Percentiles rank a stretch among this genome's conserved stretches.
Evolutionary conservation across 2,797 vertebrate genomes (phyloP).

Genomic region (Lacerta agilis): DNA sequence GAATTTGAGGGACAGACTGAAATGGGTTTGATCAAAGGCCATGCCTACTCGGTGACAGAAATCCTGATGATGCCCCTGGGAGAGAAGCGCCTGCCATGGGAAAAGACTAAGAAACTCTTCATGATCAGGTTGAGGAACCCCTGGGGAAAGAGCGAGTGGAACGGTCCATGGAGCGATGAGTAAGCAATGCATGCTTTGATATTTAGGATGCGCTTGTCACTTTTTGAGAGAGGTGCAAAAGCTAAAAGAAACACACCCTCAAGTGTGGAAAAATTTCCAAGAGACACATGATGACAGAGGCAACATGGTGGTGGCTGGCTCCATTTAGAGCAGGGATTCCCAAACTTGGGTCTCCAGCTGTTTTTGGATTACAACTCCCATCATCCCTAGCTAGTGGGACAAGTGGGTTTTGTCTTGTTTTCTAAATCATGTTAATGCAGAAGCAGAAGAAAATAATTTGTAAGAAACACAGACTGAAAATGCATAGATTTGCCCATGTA

Average conservation of each 20-base stretch:
- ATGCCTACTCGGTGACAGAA: constrained; percentile 92
- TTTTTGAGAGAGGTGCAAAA: neutral
- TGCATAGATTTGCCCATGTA: too few species aligned
- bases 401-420: too few species aligned
- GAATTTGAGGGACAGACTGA: constrained; percentile 80
- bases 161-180: constrained; percentile 92
- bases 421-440: too few species aligned
- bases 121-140: constrained; percentile 95
- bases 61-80: constrained; percentile 86
- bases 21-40: constrained; percentile 87
- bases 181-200: constrained; percentile 63
- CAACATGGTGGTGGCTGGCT: neutral
- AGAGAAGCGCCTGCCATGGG: constrained; percentile 82
- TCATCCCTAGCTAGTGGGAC: too few species aligned
- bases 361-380: too few species aligned
- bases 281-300: neutral
- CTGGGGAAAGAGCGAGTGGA: constrained; percentile 94
- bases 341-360: too few species aligned
- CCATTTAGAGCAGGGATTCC: too few species aligned
- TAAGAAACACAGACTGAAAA: too few species aligned
- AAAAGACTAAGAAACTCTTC: constrained; percentile 87
- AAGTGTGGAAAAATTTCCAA: neutral
- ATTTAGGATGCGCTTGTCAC: neutral
- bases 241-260: too few species aligned
- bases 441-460: too few species aligned